Conservation (phyloP, 2,888 invertebrate species). For the Lasioglossum marginatum region DNA sequence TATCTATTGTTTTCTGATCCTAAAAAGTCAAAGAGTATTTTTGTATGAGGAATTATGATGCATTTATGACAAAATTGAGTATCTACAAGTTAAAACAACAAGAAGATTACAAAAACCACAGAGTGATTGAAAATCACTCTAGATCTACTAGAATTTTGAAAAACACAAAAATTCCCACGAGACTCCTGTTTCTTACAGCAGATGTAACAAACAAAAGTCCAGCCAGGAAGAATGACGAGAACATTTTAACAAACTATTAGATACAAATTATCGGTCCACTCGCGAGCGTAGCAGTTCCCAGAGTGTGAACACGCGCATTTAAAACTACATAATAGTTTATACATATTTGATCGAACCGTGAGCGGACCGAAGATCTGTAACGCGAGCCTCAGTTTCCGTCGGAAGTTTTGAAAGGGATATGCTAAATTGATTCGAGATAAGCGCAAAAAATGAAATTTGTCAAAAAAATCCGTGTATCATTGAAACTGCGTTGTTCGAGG, state of each 20-base stretch:
- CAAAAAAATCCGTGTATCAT: neutral
- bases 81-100: neutral
- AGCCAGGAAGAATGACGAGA: neutral
- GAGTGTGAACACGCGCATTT: no score
- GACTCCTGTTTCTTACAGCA: neutral
- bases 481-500: neutral
- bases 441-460: neutral
- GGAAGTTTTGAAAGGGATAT: neutral
- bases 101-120: no score
- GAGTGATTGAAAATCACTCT: no score
- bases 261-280: no score
- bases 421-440: neutral
- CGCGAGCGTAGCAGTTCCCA: no score
- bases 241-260: neutral
- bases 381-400: neutral
- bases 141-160: neutral
- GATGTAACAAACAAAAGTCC: neutral
- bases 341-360: neutral
- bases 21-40: neutral
- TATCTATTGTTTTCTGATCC: neutral
- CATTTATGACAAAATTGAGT: neutral
- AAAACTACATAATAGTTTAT: no score
- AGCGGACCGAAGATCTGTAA: neutral
- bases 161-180: neutral
- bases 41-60: neutral